Evolutionary conservation across 2,113 vertebrate genomes (phyloP).

Genomic region (Neodontobutis hainanensis): DNA sequence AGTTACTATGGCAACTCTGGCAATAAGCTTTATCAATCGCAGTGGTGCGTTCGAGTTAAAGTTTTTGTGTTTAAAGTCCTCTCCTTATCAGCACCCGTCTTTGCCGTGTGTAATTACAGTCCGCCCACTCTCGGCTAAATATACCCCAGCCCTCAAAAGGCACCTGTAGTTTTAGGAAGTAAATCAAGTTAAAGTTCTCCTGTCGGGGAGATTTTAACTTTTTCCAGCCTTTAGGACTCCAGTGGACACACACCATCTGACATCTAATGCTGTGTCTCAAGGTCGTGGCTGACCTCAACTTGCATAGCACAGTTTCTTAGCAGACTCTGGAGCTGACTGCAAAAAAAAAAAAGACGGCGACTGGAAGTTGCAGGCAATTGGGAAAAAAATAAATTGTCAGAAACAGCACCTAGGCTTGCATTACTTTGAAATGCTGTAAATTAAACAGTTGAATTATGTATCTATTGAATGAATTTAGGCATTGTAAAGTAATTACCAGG

Average conservation of each 20-base stretch:
- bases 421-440: no score
- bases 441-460: no score
- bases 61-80: conserved; percentile 35
- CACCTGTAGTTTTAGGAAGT: conserved; percentile 45
- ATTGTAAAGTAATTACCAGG: no score
- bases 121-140: conserved; percentile 74
- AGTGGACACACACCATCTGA: background rate
- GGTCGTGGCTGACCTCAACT: no score
- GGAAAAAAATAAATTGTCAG: no score
- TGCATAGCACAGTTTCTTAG: no score
- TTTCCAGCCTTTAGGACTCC: background rate
- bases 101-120: conserved; percentile 71
- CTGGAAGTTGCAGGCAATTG: no score
- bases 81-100: conserved; percentile 47
- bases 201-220: conserved; percentile 1
- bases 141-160: conserved; percentile 54
- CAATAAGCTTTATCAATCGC: conserved; percentile 69
- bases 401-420: no score
- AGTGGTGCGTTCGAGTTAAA: conserved; percentile 14
- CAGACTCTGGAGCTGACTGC: no score
- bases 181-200: conserved; percentile 1
- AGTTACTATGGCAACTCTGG: conserved; percentile 74
- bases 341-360: no score
- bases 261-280: no score
- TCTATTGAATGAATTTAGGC: no score